Evolutionary conservation across 2,797 vertebrate genomes (phyloP).

Genomic region (Lepus oiostolus): DNA sequence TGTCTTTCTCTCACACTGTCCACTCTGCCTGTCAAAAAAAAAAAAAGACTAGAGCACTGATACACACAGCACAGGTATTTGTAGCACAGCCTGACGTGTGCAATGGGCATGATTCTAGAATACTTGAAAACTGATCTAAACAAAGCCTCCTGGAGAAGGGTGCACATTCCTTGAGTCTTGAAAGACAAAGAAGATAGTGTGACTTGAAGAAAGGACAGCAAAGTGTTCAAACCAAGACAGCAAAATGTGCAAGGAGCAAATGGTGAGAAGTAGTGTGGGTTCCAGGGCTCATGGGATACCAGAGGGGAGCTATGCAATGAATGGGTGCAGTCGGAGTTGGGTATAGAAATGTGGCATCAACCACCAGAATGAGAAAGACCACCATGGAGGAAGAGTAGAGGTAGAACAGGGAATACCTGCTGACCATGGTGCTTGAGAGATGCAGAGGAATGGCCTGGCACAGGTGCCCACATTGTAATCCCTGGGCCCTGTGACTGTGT

Average conservation of each 20-base stretch:
- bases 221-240: neutral
- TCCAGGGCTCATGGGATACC: neutral
- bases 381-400: neutral
- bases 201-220: neutral
- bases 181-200: neutral
- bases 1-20: too few species aligned
- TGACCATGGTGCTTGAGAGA: accelerated
- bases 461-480: neutral
- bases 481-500: neutral
- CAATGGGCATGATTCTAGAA: neutral
- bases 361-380: neutral
- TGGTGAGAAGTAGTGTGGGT: neutral
- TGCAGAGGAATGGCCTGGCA: neutral
- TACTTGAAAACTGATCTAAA: neutral
- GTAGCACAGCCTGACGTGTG: neutral
- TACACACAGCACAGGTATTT: neutral
- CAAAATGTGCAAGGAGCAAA: neutral
- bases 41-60: too few species aligned
- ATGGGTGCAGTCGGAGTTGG: neutral
- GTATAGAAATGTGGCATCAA: neutral
- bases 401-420: neutral
- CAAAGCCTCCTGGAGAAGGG: neutral
- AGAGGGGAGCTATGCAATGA: neutral
- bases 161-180: neutral
- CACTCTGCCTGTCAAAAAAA: too few species aligned